A percentile compares a stretch with the other conserved stretches of the same genome.
Evolutionary conservation across 2,888 invertebrate species (phyloP).

Genomic region (Acanthosoma haemorrhoidale): DNA sequence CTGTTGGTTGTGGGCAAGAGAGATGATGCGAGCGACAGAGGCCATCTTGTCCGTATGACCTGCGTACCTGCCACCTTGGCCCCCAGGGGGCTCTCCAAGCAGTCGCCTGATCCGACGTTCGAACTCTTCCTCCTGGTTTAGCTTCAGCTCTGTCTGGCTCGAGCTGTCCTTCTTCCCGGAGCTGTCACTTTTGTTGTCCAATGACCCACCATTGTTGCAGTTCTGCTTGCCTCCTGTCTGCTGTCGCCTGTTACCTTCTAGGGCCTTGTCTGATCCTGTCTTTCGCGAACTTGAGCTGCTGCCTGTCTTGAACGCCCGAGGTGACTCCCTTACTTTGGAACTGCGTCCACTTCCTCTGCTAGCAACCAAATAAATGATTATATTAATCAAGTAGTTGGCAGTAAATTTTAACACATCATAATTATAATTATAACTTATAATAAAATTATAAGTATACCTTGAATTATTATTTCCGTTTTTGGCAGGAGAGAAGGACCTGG

Average conservation of each 20-base stretch:
- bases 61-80: conserved; percentile 45
- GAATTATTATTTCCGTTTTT: conserved; percentile 41
- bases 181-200: conserved; percentile 32
- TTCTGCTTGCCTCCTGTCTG: conserved; percentile 5
- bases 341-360: conserved; percentile 38
- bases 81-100: conserved; percentile 50
- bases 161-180: conserved; percentile 55
- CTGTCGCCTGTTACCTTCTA: not conserved
- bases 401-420: no score
- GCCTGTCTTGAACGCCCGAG: conserved; percentile 38
- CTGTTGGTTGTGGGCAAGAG: conserved; percentile 39
- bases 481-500: conserved; percentile 43
- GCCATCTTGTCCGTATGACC: conserved; percentile 40
- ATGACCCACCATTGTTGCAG: conserved; percentile 14
- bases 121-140: conserved; percentile 54
- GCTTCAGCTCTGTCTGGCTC: conserved; percentile 63
- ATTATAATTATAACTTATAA: no score
- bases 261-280: conserved; percentile 31
- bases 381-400: not conserved
- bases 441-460: no score
- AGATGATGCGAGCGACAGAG: conserved; percentile 38
- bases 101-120: conserved; percentile 75
- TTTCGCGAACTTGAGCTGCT: conserved; percentile 40
- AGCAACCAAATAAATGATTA: no score
- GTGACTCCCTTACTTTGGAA: conserved; percentile 39